Base-by-base conservation (phyloP, 2,888 invertebrate genomes). In the Ceraclea dissimilis region DNA sequence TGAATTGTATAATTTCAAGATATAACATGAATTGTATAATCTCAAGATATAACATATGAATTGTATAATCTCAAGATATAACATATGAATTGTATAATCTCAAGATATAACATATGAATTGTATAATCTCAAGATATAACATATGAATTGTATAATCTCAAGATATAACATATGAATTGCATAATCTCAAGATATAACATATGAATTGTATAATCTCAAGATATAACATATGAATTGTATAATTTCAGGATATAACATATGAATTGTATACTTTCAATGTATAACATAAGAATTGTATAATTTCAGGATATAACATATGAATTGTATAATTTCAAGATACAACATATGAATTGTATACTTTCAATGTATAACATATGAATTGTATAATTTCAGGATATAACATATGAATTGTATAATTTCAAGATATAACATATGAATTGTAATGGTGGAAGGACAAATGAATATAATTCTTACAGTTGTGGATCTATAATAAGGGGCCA, bases 401-500 rank as follows among this genome's bases (percentile, higher is more conserved):
- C 6, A 33, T 22, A 52, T 19, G 2, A 26, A 53, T 34, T 39
- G 46, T 50, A n/a, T 17, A 39, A 39, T 20, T 26, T 26, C 10
- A 8, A 43, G 13, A 13, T 43, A 8, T 5, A 43, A 43, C 5
- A 43, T 43, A 43, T 8, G 17, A 43, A 26, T n/a, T n/a, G n/a
- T n/a, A n/a, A n/a, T n/a, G n/a, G n/a, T n/a, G n/a, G n/a, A 26
- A 26, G 4, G 10, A 26, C 26, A 26, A 26, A 26, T 26, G 26
- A 6, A 26, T 6, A 26, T 6, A 26, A 26, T 49, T 68, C 76
- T 72, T 67, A 84, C 78, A 84, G 66, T 71, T 94, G 94, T 0
- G 95, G 95, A 75, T 96, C 96, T 63, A 96, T 94, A 84, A 96
- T 92, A 17, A 96, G 76, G 0, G 96, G 95, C 92, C 95, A 96